Base-by-base conservation (phyloP, 1,140 invertebrate genomes). In the Zaprionus ornatus region DNA sequence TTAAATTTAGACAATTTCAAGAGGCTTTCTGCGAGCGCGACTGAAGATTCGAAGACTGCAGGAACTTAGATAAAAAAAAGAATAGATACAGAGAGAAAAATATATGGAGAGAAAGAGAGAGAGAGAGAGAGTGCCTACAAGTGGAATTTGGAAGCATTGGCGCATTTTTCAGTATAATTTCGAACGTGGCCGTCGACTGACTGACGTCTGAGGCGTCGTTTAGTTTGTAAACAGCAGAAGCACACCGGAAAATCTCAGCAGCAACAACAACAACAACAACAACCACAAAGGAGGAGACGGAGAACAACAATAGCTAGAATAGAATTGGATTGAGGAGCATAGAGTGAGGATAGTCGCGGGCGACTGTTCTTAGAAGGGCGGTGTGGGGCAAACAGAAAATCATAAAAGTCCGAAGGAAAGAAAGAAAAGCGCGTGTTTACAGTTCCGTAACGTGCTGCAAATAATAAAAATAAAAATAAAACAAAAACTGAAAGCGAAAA, bases 91-190 rank as follows among this genome's bases (percentile, higher is more conserved):
- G 15, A 35, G n/a, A 67, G 50, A 45, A 21, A 32, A 7, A 21
- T 1, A 71, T 12, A 63, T 3, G 56, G 21, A 65, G 70, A 63
- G 52, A 77, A 57, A 78, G 54, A 69, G 48, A 50, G 61, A 60
- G 13, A 74, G 27, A 66, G 70, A 59, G 71, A 70, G 59, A 76
- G 52, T 54, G 82, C 40, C 75, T 73, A 90, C 70, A 82, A 85
- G 85, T 82, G 84, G 76, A 85, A 87, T 90, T 90, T 90, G 86
- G 85, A 90, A 82, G 70, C 56, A 62, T 69, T 90, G 66, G 48
- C 54, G 85, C 81, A 90, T 85, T 88, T 90, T 90, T 85, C 76
- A 90, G 85, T 90, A 85, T 71, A 83, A 82, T 90, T 90, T 86
- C 63, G 85, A 85, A 74, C 71, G 79, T 65, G 64, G 79, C 63